Conservation (phyloP, 2,797 vertebrate genomes). For the Mormyrops attenuatus region DNA sequence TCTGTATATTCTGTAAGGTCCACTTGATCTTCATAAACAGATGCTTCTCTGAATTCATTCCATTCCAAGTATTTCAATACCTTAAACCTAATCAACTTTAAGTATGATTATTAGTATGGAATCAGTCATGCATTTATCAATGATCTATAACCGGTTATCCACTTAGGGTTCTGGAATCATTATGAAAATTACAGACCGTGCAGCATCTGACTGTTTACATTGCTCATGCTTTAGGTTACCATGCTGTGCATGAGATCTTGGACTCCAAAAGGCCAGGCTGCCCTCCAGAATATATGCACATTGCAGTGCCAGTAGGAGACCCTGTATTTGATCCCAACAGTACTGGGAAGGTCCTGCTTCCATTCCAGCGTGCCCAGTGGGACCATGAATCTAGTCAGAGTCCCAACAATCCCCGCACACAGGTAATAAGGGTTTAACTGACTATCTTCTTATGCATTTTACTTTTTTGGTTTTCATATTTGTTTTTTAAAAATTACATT, state of each 20-base stretch:
- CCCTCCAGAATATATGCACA: conserved; percentile 88
- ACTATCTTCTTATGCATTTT: neutral
- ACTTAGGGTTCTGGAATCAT: neutral
- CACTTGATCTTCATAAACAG: neutral
- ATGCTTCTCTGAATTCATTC: neutral
- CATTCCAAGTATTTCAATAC: neutral
- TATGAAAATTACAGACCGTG: neutral
- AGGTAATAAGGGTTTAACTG: conserved; percentile 53
- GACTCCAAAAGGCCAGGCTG: conserved; percentile 71
- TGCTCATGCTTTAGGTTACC: conserved; percentile 70
- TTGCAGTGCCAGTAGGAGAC: conserved; percentile 73
- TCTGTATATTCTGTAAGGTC: neutral
- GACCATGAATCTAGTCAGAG: conserved; percentile 75
- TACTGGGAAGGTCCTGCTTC: conserved; percentile 69
- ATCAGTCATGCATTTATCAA: neutral
- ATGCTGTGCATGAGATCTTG: conserved; percentile 75
- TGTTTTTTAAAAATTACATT: neutral
- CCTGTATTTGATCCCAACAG: conserved; percentile 65
- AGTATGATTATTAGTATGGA: neutral
- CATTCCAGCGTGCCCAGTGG: conserved; percentile 81
- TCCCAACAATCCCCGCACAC: conserved; percentile 82
- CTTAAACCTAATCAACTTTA: neutral
- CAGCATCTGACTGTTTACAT: neutral
- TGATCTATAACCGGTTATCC: neutral
- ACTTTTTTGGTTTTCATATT: neutral